A percentile compares a stretch with the other conserved stretches of the same genome.
Evolutionary conservation across 1,140 invertebrate genomes (phyloP).

Genomic region (Drosophila virilis): DNA sequence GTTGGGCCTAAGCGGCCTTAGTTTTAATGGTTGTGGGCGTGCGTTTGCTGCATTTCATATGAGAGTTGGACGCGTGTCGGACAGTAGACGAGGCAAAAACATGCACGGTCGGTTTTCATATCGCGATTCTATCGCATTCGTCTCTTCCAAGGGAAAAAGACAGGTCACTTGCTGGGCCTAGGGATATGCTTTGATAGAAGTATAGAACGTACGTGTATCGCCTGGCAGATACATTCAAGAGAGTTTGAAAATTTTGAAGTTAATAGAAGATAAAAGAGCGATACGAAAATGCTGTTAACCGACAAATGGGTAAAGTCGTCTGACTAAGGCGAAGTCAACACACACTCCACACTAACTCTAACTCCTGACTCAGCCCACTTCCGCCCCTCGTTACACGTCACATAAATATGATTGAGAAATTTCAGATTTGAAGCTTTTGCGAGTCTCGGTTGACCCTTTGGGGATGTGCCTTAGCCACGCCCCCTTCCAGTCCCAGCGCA

Average conservation of each 20-base stretch:
- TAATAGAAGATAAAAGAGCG: not conserved
- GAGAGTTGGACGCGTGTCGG: conserved; percentile 15
- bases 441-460: conserved; percentile 42
- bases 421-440: conserved; percentile 51
- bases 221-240: not conserved
- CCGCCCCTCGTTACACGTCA: conserved; percentile 6
- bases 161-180: too few species aligned
- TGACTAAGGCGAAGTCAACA: not conserved
- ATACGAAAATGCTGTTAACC: not conserved
- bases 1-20: conserved; percentile 35
- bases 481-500: not conserved
- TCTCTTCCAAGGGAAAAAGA: too few species aligned
- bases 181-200: too few species aligned
- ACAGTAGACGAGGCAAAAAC: not conserved
- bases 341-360: not conserved
- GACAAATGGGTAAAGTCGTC: not conserved
- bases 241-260: too few species aligned
- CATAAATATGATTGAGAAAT: conserved; percentile 77
- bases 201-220: not conserved
- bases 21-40: conserved; percentile 53
- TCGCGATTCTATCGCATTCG: too few species aligned
- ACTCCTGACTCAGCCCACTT: not conserved
- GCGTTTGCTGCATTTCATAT: conserved; percentile 38
- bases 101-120: not conserved
- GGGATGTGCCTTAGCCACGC: not conserved